Evolutionary conservation across 2,797 vertebrate species (phyloP), one percentile per base, ranked within the genome.

Genomic region (Neopelma chrysocephalum): DNA sequence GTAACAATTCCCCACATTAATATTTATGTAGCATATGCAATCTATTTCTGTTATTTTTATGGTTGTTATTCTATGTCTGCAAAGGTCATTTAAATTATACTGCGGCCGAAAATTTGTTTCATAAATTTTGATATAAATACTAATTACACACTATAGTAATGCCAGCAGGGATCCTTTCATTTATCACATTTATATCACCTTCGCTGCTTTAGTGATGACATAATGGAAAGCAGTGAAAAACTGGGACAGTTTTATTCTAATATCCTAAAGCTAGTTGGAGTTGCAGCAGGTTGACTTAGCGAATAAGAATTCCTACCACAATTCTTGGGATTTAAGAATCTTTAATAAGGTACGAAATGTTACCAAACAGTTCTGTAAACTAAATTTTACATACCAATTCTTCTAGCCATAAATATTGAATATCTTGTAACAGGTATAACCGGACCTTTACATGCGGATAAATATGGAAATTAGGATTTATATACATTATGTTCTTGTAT

Each of bases 261-360:
- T 96, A 95, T 95, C 91, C 90, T 96, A 96, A 97, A 94, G 83
- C 96, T 97, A 95, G 90, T 89, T 92, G 82, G 90, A 97, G 91
- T 98, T 97, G 97, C 96, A 98, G 97, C 97, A 97, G 96, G 97
- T 97, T 97, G 97, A 92, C 97, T 97, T 91, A 95, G 87, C 71
- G 96, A 98, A 98, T 98, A 98, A 99, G 98, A 98, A 99, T 98
- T 98, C 98, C 98, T 98, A 98, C 98, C 96, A 98, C 98, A 98
- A 96, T 98, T 96, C 89, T 96, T 98, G 98, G 98, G 98, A 98
- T 98, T 99, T 98, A 99, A 99, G 99, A 98, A 98, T 99, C 99
- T 99, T 99, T 99, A 99, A 99, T 99, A 99, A 99, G 98, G 99
- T 99, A 99, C 98, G 99, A 99, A 99, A 99, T 99, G 98, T 99